Evolutionary conservation across 2,113 vertebrate genomes (phyloP).

Genomic region (Sinocyclocheilus rhinocerous): DNA sequence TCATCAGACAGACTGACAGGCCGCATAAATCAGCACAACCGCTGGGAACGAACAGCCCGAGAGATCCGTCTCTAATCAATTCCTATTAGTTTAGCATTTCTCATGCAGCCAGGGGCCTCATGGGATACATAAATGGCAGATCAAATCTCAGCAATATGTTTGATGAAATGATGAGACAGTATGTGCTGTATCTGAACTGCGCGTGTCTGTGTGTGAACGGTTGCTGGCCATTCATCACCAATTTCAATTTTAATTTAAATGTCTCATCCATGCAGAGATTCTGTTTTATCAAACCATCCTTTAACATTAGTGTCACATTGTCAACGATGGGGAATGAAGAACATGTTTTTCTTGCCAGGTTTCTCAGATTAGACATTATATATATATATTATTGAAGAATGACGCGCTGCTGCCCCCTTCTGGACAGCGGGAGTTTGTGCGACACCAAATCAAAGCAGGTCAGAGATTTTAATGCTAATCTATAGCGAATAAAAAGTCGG

Average conservation of each 20-base stretch:
- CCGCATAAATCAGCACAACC: conserved; percentile 46
- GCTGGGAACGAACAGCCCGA: no score
- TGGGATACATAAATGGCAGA: conserved; percentile 31
- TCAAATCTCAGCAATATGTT: conserved; percentile 42
- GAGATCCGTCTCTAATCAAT: conserved; percentile 45
- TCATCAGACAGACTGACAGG: conserved; percentile 48
- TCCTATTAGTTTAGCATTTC: conserved; percentile 45
- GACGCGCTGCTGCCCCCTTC: conserved; percentile 40
- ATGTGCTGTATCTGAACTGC: background rate
- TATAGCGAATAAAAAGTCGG: background rate
- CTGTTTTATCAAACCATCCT: conserved; percentile 22
- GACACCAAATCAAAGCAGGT: background rate
- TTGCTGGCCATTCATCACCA: conserved; percentile 38
- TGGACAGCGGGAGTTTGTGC: background rate
- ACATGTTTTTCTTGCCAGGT: conserved; percentile 4
- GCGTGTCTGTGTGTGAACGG: conserved; percentile 4
- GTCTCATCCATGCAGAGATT: background rate
- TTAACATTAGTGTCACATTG: conserved; percentile 33
- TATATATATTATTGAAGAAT: background rate
- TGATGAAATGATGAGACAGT: conserved; percentile 38
- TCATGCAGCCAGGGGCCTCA: conserved; percentile 20
- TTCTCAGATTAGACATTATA: background rate
- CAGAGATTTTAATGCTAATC: background rate
- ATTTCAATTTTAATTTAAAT: conserved; percentile 1
- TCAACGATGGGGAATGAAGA: background rate